Percentiles rank a stretch among this genome's conserved stretches.
phyloP scores from a whole-genome alignment of 2,888 invertebrate genomes.

The Parthenolecanium corni region DNA sequence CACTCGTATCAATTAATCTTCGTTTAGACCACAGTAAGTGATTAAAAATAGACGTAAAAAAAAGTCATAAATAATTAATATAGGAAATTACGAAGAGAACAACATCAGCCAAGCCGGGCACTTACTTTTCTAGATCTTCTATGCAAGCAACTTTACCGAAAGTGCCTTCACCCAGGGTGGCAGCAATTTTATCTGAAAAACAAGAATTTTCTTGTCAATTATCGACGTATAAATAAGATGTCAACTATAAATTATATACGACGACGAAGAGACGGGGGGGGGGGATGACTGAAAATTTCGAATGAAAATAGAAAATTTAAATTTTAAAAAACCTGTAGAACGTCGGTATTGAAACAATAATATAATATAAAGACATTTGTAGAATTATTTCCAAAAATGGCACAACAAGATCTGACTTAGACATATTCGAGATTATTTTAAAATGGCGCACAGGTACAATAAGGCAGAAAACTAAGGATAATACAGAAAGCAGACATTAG shows the following conservation, averaged over 20 bases:
- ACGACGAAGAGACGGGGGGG: background rate
- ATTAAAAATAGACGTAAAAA: too few relatives aligned
- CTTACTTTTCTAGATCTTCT: conserved; percentile 69
- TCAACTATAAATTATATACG: background rate
- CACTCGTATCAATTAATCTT: too few relatives aligned
- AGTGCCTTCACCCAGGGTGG: conserved; percentile 98
- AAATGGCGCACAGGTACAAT: too few relatives aligned
- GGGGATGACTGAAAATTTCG: background rate
- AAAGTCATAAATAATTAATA: too few relatives aligned
- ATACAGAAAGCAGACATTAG: too few relatives aligned
- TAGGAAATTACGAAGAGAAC: too few relatives aligned
- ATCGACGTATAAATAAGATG: background rate
- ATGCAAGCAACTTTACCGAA: conserved; percentile 99
- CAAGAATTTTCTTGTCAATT: conserved; percentile 33
- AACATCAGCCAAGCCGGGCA: too few relatives aligned
- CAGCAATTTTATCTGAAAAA: conserved; percentile 95
- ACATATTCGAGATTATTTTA: too few relatives aligned
- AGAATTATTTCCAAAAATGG: too few relatives aligned
- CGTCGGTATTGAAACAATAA: background rate
- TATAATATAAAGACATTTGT: background rate
- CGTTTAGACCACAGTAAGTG: too few relatives aligned
- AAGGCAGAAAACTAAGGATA: too few relatives aligned
- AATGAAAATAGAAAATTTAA: background rate
- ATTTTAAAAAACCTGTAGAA: background rate
- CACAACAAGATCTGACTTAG: too few relatives aligned